Percentiles rank a stretch among this genome's conserved stretches.
phyloP scores from a whole-genome alignment of 2,797 vertebrate species.

The Naso thynnoides region DNA sequence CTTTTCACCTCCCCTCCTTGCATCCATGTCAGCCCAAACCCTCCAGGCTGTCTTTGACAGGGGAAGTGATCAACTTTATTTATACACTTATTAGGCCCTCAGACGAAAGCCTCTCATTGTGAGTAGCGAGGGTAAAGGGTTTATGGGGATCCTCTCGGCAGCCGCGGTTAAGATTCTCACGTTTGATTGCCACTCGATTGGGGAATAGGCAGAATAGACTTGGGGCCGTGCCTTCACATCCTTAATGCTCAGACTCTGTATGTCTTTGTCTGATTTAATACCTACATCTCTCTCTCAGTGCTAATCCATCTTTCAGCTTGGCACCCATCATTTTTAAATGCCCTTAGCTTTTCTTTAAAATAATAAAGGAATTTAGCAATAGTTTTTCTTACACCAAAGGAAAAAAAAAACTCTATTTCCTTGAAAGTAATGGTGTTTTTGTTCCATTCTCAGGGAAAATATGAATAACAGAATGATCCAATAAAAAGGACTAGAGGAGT shows the following conservation, averaged over 20 bases:
- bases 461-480: slow-evolving; percentile 49
- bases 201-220: slow-evolving; percentile 56
- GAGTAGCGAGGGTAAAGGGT: slow-evolving; percentile 65
- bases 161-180: slow-evolving; percentile 73
- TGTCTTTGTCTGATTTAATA: slow-evolving; percentile 61
- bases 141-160: slow-evolving; percentile 65
- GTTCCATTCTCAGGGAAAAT: slow-evolving; percentile 43
- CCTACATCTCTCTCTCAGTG: slow-evolving; percentile 37
- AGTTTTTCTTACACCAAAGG: too few relatives aligned
- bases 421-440: slow-evolving; percentile 36
- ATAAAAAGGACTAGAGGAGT: slow-evolving; percentile 30
- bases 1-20: slow-evolving; percentile 74
- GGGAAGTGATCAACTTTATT: slow-evolving; percentile 87
- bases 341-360: slow-evolving; percentile 25
- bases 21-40: slow-evolving; percentile 78
- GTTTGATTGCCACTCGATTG: slow-evolving; percentile 76
- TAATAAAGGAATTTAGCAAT: too few relatives aligned
- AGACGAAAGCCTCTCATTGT: slow-evolving; percentile 79
- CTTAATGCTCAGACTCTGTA: slow-evolving; percentile 41
- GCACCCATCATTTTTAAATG: slow-evolving; percentile 25
- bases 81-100: slow-evolving; percentile 83
- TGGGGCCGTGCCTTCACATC: slow-evolving; percentile 62
- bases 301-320: slow-evolving; percentile 46
- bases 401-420: too few relatives aligned
- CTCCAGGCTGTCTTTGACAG: slow-evolving; percentile 79